These are phyloP conservation scores for Schizopygopsis malacanthus DNA, from an alignment of 2,797 vertebrate genomes.

Conservation along the genomic window DNA sequence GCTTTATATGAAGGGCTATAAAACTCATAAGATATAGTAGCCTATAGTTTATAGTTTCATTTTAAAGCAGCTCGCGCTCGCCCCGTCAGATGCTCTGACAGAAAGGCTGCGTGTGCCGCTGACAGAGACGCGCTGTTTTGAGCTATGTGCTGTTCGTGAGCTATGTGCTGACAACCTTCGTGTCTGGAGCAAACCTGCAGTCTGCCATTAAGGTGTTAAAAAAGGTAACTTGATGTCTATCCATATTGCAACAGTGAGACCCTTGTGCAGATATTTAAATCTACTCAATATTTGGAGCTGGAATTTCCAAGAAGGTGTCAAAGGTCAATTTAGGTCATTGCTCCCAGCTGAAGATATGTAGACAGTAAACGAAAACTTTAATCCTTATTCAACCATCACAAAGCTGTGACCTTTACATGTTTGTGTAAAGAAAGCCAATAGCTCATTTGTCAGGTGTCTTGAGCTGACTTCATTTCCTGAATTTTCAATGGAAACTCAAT, in stretches of 20 bases:
- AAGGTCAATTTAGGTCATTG: conserved; percentile 12
- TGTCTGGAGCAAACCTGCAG: conserved; percentile 25
- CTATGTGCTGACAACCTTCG: conserved; percentile 9
- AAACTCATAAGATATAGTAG: too few relatives aligned
- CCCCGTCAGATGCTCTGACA: too few relatives aligned
- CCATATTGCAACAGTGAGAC: conserved; percentile 8
- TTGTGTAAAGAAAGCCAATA: conserved; percentile 20
- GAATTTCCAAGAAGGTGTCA: conserved; percentile 2
- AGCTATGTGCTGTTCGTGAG: too few relatives aligned
- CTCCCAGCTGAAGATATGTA: background rate
- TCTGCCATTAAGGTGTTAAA: conserved; percentile 26
- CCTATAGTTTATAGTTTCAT: too few relatives aligned
- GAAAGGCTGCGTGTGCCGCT: too few relatives aligned
- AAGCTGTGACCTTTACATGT: conserved; percentile 32
- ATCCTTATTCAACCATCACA: conserved; percentile 12
- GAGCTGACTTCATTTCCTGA: conserved; percentile 21
- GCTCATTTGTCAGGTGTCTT: conserved; percentile 20
- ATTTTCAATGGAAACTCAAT: conserved; percentile 16
- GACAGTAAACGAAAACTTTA: background rate
- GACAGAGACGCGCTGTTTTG: too few relatives aligned
- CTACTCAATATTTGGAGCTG: background rate
- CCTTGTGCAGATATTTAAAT: conserved; percentile 13
- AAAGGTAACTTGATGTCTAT: conserved; percentile 24
- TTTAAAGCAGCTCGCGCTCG: too few relatives aligned
- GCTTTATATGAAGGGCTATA: too few relatives aligned